A percentile compares a stretch with the other conserved stretches of the same genome.
These are phyloP conservation scores for Aurelia sp. DNA, from an alignment of 30 jellyfish, hydroid and myxozoan genomes.

Conservation along the genomic window DNA sequence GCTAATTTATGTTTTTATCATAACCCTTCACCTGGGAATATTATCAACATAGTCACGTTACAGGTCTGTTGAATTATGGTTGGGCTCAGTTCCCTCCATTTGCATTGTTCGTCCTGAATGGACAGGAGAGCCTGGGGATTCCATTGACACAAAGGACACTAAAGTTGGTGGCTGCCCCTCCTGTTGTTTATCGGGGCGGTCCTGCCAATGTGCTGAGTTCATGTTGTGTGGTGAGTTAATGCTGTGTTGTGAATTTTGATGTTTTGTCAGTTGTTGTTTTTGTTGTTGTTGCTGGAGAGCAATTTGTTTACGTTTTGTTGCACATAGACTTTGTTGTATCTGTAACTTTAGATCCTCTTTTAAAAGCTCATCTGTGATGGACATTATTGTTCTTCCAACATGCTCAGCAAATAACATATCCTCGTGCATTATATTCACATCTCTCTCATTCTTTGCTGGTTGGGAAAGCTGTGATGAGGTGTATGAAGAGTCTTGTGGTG, in stretches of 20 bases:
- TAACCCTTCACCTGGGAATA: background rate
- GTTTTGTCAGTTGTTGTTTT: constrained; percentile 1
- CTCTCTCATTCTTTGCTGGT: background rate
- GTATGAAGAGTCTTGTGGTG: background rate
- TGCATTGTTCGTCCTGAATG: constrained; percentile 13
- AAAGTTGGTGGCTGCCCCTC: constrained; percentile 50
- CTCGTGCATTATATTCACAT: constrained; percentile 18
- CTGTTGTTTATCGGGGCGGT: constrained; percentile 17
- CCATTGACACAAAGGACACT: constrained; percentile 36
- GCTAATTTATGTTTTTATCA: background rate
- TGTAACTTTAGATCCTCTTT: constrained; percentile 68
- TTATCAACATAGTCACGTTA: background rate
- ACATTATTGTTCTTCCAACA: constrained; percentile 58
- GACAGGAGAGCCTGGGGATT: constrained; percentile 36
- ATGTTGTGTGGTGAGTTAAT: too few relatives aligned
- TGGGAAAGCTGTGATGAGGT: background rate
- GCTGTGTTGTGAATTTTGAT: background rate
- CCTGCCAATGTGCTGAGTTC: background rate
- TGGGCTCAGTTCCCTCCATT: constrained; percentile 14
- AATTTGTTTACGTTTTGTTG: constrained; percentile 62
- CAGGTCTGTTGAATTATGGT: constrained; percentile 1
- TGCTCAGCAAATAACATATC: constrained; percentile 79
- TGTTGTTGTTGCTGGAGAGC: constrained; percentile 52
- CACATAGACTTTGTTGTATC: constrained; percentile 72
- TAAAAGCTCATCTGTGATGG: constrained; percentile 59